Evolutionary conservation across 2,113 vertebrate species (phyloP).

Genomic region (Carettochelys insculpta): DNA sequence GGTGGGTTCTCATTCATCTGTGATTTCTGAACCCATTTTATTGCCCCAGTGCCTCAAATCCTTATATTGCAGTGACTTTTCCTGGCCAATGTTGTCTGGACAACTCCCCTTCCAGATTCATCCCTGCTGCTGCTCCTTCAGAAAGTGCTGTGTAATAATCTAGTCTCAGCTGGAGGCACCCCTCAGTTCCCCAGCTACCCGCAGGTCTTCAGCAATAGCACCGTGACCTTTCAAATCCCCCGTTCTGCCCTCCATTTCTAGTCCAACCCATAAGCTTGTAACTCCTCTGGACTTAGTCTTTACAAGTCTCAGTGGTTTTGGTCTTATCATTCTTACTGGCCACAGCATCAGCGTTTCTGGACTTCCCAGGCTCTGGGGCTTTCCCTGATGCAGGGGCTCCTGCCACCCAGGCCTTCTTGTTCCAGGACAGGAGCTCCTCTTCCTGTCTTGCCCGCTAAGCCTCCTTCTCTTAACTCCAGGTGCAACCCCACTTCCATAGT

Average conservation of each 20-base stretch:
- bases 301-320: not conserved
- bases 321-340: not conserved
- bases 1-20: not conserved
- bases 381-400: not conserved
- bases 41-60: not conserved
- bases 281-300: not conserved
- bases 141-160: not conserved
- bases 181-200: not conserved
- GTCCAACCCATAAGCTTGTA: not conserved
- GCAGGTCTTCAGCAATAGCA: not conserved
- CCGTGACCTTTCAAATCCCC: not conserved
- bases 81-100: not conserved
- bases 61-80: not conserved
- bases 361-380: not conserved
- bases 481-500: not conserved
- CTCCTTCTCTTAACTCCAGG: not conserved
- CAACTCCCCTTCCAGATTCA: not conserved
- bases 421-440: not conserved
- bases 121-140: not conserved
- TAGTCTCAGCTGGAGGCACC: not conserved
- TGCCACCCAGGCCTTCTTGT: not conserved
- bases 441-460: not conserved
- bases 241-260: not conserved
- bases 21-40: fast-evolving
- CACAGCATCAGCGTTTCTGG: not conserved